Evolutionary conservation across 2,888 invertebrate genomes (phyloP).

Genomic region (Odontomyia ornata): DNA sequence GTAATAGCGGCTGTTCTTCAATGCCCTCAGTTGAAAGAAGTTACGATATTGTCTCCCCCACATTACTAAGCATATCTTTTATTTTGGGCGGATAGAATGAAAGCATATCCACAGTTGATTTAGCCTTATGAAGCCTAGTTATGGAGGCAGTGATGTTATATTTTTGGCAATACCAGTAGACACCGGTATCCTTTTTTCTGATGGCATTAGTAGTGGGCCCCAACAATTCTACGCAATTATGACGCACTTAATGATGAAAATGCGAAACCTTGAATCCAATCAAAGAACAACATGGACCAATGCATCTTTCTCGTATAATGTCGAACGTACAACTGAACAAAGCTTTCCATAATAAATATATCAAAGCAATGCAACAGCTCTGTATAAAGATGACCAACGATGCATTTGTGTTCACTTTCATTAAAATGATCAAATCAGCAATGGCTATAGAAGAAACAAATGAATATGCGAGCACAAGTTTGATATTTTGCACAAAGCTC

Average conservation of each 20-base stretch:
- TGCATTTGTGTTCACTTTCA: conserved; percentile 72
- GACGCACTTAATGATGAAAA: conserved; percentile 54
- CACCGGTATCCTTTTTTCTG: too few relatives aligned
- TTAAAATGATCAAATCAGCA: conserved; percentile 71
- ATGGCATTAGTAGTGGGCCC: too few relatives aligned
- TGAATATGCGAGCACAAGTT: conserved; percentile 72
- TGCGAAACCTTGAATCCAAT: conserved; percentile 15
- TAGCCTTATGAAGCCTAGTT: too few relatives aligned
- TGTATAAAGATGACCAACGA: conserved; percentile 69
- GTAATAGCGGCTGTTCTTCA: too few relatives aligned
- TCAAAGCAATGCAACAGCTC: conserved; percentile 70
- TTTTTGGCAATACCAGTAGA: too few relatives aligned
- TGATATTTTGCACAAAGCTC: conserved; percentile 78
- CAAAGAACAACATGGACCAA: conserved; percentile 54
- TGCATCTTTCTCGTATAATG: conserved; percentile 67
- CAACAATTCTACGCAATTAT: too few relatives aligned
- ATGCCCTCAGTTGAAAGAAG: too few relatives aligned
- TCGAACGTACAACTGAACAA: conserved; percentile 72
- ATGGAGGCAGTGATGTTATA: too few relatives aligned
- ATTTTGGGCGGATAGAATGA: too few relatives aligned
- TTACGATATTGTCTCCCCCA: too few relatives aligned
- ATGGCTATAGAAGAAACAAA: conserved; percentile 75
- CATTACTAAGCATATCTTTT: too few relatives aligned
- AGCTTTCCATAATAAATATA: conserved; percentile 72
- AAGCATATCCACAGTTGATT: too few relatives aligned